A percentile compares a stretch with the other conserved stretches of the same genome.
Evolutionary conservation across 2,113 vertebrate species (phyloP).

Genomic region (Rhinolophus ferrumequinum): DNA sequence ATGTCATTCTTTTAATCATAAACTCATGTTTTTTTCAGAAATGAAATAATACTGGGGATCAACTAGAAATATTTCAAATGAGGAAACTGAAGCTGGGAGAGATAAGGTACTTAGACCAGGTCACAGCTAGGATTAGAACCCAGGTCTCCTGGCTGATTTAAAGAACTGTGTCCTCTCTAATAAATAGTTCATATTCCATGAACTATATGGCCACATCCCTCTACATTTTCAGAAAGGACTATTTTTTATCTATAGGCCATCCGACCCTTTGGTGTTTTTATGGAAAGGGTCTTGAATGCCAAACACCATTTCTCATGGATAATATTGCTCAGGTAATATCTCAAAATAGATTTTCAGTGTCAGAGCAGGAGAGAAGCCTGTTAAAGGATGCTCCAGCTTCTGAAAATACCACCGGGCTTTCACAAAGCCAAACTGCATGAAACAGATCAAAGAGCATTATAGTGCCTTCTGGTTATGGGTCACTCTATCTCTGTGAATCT

Average conservation of each 20-base stretch:
- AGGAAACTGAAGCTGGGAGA: not conserved
- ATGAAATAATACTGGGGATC: not conserved
- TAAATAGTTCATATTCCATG: not conserved
- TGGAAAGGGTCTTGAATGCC: constrained; percentile 52
- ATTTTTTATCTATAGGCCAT: not conserved
- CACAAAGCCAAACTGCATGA: not conserved
- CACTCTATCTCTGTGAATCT: constrained; percentile 31
- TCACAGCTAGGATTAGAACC: not conserved
- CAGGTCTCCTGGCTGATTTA: not conserved
- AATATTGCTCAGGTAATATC: constrained; percentile 62
- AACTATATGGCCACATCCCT: not conserved
- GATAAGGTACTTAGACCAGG: not conserved
- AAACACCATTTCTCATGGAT: constrained; percentile 79
- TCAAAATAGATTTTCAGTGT: constrained; percentile 76
- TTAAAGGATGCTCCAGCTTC: constrained; percentile 50
- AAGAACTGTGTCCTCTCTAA: not conserved
- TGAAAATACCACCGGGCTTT: not conserved
- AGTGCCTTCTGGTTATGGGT: constrained; percentile 78
- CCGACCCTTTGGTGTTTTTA: not conserved
- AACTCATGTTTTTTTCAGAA: not conserved
- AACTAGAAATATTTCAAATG: not conserved
- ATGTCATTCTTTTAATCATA: not conserved
- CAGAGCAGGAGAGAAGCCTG: constrained; percentile 72
- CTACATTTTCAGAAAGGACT: not conserved
- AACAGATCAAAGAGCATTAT: constrained; percentile 79